Conservation (phyloP, 2,888 invertebrate species). For the Danaus chrysippus region DNA sequence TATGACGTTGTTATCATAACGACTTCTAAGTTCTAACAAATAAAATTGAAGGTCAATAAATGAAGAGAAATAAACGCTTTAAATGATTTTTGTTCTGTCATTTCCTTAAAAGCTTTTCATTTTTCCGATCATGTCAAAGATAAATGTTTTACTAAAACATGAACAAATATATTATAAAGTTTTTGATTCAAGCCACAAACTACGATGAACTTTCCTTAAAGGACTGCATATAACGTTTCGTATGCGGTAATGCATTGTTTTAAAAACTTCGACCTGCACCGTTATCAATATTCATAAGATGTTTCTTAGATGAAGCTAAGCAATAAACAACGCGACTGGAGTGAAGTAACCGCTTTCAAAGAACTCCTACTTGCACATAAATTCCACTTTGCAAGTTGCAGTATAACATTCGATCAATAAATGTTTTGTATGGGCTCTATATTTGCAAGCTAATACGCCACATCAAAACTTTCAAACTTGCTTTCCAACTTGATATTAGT, state of each 20-base stretch:
- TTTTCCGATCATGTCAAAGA: not conserved
- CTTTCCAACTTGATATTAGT: slow-evolving; percentile 61
- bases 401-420: slow-evolving; percentile 75
- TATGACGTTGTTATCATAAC: too few species aligned
- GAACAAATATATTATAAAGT: not conserved
- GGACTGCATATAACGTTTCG: slow-evolving; percentile 47
- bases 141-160: not conserved
- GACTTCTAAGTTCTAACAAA: too few species aligned
- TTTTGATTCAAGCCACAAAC: slow-evolving; percentile 29
- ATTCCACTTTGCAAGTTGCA: slow-evolving; percentile 76
- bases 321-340: slow-evolving; percentile 68
- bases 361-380: slow-evolving; percentile 71
- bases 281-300: slow-evolving; percentile 76
- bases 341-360: slow-evolving; percentile 59
- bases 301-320: slow-evolving; percentile 61
- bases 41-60: too few species aligned
- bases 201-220: slow-evolving; percentile 38
- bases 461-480: slow-evolving; percentile 65
- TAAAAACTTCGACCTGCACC: slow-evolving; percentile 59
- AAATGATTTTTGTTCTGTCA: too few species aligned
- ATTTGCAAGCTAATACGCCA: slow-evolving; percentile 76
- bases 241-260: slow-evolving; percentile 45
- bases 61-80: too few species aligned
- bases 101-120: too few species aligned
- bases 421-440: slow-evolving; percentile 76